Conservation (phyloP, 1,140 invertebrate genomes). For the Oncopodura yosiiana region DNA sequence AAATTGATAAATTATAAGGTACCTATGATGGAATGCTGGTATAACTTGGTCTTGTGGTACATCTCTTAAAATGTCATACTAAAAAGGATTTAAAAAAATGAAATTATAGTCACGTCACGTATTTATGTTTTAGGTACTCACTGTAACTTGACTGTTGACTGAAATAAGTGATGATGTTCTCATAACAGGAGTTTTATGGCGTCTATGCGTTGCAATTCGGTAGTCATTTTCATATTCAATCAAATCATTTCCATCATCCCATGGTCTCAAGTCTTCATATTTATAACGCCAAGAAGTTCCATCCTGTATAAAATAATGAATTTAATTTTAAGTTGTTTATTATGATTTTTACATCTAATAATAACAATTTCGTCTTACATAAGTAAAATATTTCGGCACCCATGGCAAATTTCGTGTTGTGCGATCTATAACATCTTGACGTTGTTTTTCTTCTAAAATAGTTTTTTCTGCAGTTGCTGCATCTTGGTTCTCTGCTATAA, state of each 20-base stretch:
- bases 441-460: constrained; percentile 72
- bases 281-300: constrained; percentile 63
- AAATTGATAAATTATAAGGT: background rate
- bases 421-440: constrained; percentile 57
- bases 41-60: constrained; percentile 28
- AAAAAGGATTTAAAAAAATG: background rate
- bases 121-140: constrained; percentile 7
- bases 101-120: background rate
- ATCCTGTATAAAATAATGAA: constrained; percentile 41
- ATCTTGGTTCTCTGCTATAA: constrained; percentile 64
- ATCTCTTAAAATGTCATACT: constrained; percentile 20
- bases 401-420: constrained; percentile 53
- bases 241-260: constrained; percentile 72
- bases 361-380: constrained; percentile 39
- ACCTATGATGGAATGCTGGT: constrained; percentile 32
- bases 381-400: constrained; percentile 59
- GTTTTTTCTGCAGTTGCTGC: constrained; percentile 84
- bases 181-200: constrained; percentile 41
- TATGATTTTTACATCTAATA: background rate
- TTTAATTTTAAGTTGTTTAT: background rate
- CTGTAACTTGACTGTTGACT: constrained; percentile 33
- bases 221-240: constrained; percentile 59
- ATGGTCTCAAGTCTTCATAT: constrained; percentile 61
- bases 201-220: constrained; percentile 44
- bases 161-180: constrained; percentile 35